Base-by-base conservation (phyloP, 2,888 invertebrate species). In the Lithophane ornitopus region DNA sequence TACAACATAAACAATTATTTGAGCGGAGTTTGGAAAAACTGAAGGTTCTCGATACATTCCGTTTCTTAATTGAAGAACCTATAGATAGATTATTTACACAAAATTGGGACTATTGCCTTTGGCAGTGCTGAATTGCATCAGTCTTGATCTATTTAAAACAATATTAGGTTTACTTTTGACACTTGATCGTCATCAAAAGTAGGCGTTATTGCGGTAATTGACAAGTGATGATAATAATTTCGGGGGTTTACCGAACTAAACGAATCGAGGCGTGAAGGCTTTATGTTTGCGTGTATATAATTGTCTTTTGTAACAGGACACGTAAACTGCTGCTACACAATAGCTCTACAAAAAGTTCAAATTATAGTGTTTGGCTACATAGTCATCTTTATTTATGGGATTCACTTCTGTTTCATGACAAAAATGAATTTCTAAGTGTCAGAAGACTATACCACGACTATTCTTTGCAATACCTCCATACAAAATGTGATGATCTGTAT, bases 251-350 rank as follows among this genome's bases (percentile, higher is more conserved):
- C 71, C 63, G 59, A 34, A 14, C 54, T 59, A 49, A 7, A 28
- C 0, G 52, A 65, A 68, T 14, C 63, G 54, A 68, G 26, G 46
- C 82, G 59, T 80, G 80, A 80, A 80, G 80, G 80, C 34, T 52
- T 54, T 54, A 34, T n/a, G 11, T 41, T 61, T 19, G 7, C 41
- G 34, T 66, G 49, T 49, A 39, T 56, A 28, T 59, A 65, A 58
- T 63, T 56, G 14, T 44, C 12, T 62, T 49, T 49, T 72, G n/a
- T 56, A 26, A 41, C 28, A 56, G 19, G 28, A n/a, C 62, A 74
- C 34, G 26, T 34, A 22, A 69, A 75, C 26, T 56, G 46, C 59
- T 59, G 46, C 59, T 41, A 58, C 14, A 80, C 41, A 78, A 49
- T 14, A 12, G 49, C 62, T 34, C 22, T 44, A 22, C 9, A 39